These are phyloP conservation scores for Nebria salina DNA, from an alignment of 2,888 invertebrate genomes.

Conservation along the genomic window DNA sequence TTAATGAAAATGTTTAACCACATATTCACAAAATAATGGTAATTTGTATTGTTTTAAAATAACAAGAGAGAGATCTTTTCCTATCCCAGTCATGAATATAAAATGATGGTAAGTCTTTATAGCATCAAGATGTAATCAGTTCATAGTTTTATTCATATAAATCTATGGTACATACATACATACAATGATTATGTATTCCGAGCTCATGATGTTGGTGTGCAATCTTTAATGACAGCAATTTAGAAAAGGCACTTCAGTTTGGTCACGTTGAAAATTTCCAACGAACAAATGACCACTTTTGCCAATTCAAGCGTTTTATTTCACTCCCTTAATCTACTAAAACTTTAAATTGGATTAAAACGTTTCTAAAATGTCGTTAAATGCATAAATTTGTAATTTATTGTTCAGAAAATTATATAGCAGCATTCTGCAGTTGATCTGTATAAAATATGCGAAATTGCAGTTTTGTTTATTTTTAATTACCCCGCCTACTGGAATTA, in stretches of 20 bases:
- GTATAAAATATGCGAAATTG: neutral
- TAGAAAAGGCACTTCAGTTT: neutral
- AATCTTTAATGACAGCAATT: neutral
- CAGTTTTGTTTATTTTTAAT: constrained; percentile 1
- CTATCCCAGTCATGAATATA: neutral
- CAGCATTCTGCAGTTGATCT: neutral
- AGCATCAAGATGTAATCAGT: neutral
- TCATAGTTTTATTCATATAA: too few species aligned
- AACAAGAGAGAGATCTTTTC: too few species aligned
- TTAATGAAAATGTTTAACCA: too few species aligned
- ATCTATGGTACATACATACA: neutral
- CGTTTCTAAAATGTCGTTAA: neutral
- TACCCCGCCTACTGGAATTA: neutral
- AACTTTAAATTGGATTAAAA: constrained; percentile 1
- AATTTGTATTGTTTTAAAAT: too few species aligned
- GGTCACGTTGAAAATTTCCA: neutral
- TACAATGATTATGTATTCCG: neutral
- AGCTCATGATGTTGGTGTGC: neutral
- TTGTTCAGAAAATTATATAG: neutral
- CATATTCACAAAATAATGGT: too few species aligned
- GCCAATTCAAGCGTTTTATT: neutral
- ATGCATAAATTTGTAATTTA: neutral
- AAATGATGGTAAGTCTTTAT: neutral
- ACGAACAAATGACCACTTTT: neutral
- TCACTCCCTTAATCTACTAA: neutral